A percentile compares a stretch with the other conserved stretches of the same genome.
phyloP scores from a whole-genome alignment of 64 coral and sea anemone genomes.

The Astreopora myriophthalma region DNA sequence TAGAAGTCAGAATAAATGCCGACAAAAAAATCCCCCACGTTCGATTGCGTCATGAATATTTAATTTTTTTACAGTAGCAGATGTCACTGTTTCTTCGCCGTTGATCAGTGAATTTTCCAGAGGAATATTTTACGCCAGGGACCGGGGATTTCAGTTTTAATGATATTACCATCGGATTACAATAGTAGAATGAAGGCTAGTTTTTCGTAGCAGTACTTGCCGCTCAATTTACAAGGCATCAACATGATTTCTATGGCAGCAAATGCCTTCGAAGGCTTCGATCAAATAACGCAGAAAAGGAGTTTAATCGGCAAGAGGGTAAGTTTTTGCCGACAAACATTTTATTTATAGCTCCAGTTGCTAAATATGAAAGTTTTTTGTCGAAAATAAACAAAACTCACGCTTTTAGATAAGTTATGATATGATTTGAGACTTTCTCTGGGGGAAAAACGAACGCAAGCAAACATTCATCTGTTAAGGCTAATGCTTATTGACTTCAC shows the following conservation, averaged over 20 bases:
- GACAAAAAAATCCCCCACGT: conserved; percentile 32
- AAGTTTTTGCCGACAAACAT: not conserved
- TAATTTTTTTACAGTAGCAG: conserved; percentile 47
- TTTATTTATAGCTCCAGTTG: conserved; percentile 37
- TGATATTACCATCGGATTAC: not conserved
- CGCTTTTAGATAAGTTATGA: not conserved
- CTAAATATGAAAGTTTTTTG: conserved; percentile 5
- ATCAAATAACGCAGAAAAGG: conserved; percentile 32
- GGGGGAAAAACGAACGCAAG: not conserved
- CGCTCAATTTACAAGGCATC: not conserved
- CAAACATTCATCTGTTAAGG: not conserved
- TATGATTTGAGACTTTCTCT: not conserved
- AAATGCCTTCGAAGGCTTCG: conserved; percentile 52
- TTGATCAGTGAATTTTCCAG: conserved; percentile 15
- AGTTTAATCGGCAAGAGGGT: conserved; percentile 36
- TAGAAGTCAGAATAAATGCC: conserved; percentile 18
- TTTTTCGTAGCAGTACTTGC: not conserved
- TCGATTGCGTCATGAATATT: conserved; percentile 40
- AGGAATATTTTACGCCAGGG: not conserved
- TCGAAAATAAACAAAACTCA: not conserved
- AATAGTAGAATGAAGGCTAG: not conserved
- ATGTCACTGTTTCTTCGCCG: conserved; percentile 2
- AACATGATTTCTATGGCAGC: conserved; percentile 31
- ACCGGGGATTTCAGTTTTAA: not conserved
- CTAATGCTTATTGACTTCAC: conserved; percentile 34